A percentile compares a stretch with the other conserved stretches of the same genome.
phyloP scores from a whole-genome alignment of 2,888 invertebrate species.

The Noctua comes region DNA sequence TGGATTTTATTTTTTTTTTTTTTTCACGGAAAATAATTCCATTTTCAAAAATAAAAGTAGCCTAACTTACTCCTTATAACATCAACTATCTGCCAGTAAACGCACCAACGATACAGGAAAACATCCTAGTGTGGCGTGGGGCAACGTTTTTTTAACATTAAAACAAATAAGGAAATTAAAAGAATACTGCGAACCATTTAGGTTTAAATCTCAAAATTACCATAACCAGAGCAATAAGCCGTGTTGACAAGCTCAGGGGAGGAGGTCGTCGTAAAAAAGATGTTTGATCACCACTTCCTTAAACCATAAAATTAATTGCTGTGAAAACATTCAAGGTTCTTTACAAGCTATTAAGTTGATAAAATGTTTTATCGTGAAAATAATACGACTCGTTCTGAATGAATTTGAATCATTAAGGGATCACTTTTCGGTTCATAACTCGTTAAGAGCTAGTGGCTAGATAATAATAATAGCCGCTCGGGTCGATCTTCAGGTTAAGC shows the following conservation, averaged over 20 bases:
- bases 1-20: no score
- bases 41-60: no score
- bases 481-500: no score
- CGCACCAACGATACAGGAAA: no score
- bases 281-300: background rate
- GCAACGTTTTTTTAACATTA: no score
- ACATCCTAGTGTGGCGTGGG: no score
- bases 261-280: slow-evolving; percentile 37
- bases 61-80: no score
- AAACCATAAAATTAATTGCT: slow-evolving; percentile 18
- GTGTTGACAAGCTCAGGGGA: slow-evolving; percentile 43
- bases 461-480: no score
- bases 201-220: slow-evolving; percentile 35
- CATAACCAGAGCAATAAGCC: slow-evolving; percentile 66
- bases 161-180: background rate
- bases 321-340: background rate
- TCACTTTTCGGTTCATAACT: background rate
- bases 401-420: background rate
- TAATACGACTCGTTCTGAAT: background rate
- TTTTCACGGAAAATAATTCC: no score
- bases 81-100: no score
- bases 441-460: background rate
- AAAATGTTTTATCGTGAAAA: background rate
- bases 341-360: background rate
- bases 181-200: background rate